Conservation (phyloP, 2,797 vertebrate genomes). For the Rhynchonycteris naso region DNA sequence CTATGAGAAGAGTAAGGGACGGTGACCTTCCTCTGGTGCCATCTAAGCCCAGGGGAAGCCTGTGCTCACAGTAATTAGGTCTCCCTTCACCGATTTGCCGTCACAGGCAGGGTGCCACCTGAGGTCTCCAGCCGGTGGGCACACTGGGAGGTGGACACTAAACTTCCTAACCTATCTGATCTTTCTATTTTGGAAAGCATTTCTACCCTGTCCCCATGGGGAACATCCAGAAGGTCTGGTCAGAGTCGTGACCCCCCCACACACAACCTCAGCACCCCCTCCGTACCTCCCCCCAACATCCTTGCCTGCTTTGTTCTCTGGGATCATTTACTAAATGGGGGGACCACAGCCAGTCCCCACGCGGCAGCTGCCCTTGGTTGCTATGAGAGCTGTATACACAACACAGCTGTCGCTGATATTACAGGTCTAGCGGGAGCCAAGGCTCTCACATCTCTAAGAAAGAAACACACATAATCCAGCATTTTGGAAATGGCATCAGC, state of each 20-base stretch:
- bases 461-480: constrained; percentile 22
- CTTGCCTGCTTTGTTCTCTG: constrained; percentile 58
- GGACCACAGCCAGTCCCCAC: neutral
- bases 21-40: neutral
- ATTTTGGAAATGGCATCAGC: constrained; percentile 50
- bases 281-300: neutral
- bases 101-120: no score
- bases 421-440: constrained; percentile 48
- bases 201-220: neutral
- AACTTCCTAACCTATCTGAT: accelerated
- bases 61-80: accelerated
- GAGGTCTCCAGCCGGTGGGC: neutral
- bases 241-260: neutral
- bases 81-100: neutral
- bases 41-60: neutral
- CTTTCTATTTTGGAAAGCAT: neutral
- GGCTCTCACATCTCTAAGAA: constrained; percentile 26
- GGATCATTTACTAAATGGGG: neutral
- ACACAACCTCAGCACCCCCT: neutral
- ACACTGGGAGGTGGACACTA: neutral
- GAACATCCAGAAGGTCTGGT: neutral
- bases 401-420: constrained; percentile 77
- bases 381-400: constrained; percentile 67
- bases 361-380: constrained; percentile 71
- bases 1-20: neutral